Evolutionary conservation across 2,113 vertebrate genomes (phyloP).

Genomic region (Microcebus griseorufus): DNA sequence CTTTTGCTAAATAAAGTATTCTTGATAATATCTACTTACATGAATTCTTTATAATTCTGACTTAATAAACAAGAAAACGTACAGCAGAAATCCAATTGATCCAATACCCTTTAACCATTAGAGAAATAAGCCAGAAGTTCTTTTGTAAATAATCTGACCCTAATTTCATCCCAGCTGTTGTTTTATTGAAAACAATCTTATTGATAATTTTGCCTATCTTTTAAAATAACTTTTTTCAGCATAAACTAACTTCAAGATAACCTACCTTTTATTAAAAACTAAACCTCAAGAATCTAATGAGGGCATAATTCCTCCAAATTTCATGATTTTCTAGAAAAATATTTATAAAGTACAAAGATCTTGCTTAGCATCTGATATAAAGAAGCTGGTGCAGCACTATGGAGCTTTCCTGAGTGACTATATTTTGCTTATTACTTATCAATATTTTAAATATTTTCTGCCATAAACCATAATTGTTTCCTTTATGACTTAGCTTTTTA

Average conservation of each 20-base stretch:
- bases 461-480: neutral
- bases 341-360: conserved; percentile 48
- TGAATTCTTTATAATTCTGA: neutral
- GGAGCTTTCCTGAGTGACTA: neutral
- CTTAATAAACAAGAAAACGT: neutral
- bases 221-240: neutral
- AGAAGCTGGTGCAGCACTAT: neutral
- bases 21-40: neutral
- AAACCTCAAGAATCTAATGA: conserved; percentile 17
- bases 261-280: conserved; percentile 51
- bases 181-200: neutral
- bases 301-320: neutral
- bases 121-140: neutral
- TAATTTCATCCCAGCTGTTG: neutral
- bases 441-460: conserved; percentile 61
- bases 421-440: conserved; percentile 57
- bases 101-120: neutral
- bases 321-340: neutral
- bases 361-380: conserved; percentile 30
- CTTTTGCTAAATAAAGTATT: conserved; percentile 19
- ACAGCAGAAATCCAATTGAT: neutral
- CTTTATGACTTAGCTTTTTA: conserved; percentile 51
- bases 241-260: neutral
- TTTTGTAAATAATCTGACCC: neutral
- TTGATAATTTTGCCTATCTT: neutral